Base-by-base conservation (phyloP, 2,888 invertebrate species). In the Pyrgus malvae region DNA sequence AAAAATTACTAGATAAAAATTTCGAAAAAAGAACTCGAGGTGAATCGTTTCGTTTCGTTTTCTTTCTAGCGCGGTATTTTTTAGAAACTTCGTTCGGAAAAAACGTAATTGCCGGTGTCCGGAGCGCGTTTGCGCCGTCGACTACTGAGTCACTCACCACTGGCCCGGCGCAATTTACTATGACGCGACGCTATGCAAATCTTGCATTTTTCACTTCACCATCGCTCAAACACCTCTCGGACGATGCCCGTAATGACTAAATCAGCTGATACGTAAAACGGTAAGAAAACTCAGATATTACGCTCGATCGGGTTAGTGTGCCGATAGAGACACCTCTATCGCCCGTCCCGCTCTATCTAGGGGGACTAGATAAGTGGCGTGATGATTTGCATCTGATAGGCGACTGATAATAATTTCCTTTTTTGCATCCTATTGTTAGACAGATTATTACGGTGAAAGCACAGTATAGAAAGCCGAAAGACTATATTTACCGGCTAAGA, bases 371-470 rank as follows among this genome's bases (percentile, higher is more conserved):
- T 84, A 85, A 83, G 74, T 80, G 74, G 77, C 72, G 68, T 71
- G 77, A 78, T 78, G 73, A 83, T 87, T 85, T 86, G 80, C 84
- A 86, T 88, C 82, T 80, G 85, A 85, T 84, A 81, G 72, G 64
- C 57, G 64, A 67, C 67, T 78, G 83, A 80, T 84, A 80, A 80
- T 78, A 75, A 77, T 79, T 82, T 83, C 76, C 83, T 78, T 76
- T 74, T 80, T 74, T 72, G 68, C 71, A 70, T 73, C 67, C 74
- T 74, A 76, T 75, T 71, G 71, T 72, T 73, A 63, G 65, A 61
- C 68, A 66, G 68, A 71, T 69, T 67, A 68, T 69, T 66, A 70
- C 67, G 64, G 79, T 73, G 75, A 81, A 80, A 81, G 75, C 70
- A 49, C 53, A 21, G 5, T 14, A 23, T 53, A 29, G 44, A 53